These are phyloP conservation scores for Pocillopora meandrina DNA, from an alignment of 92 coral and sea anemone genomes.

Conservation along the genomic window DNA sequence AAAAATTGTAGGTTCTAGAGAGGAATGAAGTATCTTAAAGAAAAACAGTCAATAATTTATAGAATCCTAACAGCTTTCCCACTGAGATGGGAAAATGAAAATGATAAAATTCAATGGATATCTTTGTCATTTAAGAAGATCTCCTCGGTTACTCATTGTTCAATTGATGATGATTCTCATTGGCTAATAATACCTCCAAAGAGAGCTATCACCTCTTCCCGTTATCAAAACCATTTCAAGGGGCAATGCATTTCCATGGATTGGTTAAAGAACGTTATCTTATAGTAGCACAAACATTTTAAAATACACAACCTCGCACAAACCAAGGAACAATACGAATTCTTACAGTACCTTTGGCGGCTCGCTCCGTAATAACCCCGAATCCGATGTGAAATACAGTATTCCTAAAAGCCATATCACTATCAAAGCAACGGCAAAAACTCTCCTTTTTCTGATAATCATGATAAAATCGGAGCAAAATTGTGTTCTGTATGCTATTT, in stretches of 20 bases:
- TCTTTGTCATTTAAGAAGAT: neutral
- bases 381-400: slow-evolving; percentile 75
- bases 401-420: slow-evolving; percentile 70
- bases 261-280: neutral
- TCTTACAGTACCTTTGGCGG: slow-evolving; percentile 69
- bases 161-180: neutral
- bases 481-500: slow-evolving; percentile 1
- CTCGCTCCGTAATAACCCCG: slow-evolving; percentile 53
- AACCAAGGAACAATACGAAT: neutral
- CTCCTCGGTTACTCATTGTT: neutral
- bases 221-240: no score
- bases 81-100: neutral
- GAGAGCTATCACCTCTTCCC: neutral
- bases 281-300: neutral
- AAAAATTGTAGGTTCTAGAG: no score
- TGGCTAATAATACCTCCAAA: neutral
- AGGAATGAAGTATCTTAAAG: neutral
- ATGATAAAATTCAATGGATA: neutral
- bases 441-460: slow-evolving; percentile 74
- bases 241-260: neutral
- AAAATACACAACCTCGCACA: neutral
- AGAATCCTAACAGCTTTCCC: neutral
- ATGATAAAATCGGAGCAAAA: slow-evolving; percentile 11
- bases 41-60: slow-evolving; percentile 4
- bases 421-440: slow-evolving; percentile 50